phyloP scores from a whole-genome alignment of 2,888 invertebrate genomes.

The Cerastoderma edule region DNA sequence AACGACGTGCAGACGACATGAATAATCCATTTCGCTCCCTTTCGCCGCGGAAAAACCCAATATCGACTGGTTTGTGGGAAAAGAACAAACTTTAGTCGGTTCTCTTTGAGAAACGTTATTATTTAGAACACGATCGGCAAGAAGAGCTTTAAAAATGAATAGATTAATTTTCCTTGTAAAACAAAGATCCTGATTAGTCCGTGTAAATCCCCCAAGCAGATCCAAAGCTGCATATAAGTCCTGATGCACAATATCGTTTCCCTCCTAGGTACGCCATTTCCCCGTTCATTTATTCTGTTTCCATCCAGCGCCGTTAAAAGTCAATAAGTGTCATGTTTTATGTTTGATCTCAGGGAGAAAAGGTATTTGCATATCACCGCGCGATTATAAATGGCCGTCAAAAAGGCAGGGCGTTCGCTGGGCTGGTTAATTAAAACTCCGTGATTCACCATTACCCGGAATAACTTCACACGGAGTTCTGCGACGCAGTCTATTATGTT shows the following conservation, averaged over 20 bases:
- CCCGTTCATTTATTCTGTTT: slow-evolving; percentile 56
- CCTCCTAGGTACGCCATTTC: too few species aligned
- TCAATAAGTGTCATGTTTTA: slow-evolving; percentile 63
- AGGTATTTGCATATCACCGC: slow-evolving; percentile 58
- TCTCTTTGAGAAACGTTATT: too few species aligned
- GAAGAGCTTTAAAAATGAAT: too few species aligned
- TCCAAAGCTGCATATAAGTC: too few species aligned
- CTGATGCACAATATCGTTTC: too few species aligned
- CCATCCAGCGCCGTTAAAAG: slow-evolving; percentile 55
- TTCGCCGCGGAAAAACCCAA: slow-evolving; percentile 58
- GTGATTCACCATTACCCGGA: slow-evolving; percentile 39
- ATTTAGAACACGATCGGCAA: too few species aligned
- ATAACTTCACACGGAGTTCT: slow-evolving; percentile 25
- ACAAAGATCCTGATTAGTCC: too few species aligned
- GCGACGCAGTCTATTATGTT: slow-evolving; percentile 36
- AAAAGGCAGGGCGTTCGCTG: slow-evolving; percentile 39
- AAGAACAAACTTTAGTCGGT: background rate
- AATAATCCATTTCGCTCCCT: slow-evolving; percentile 65
- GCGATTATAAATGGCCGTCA: slow-evolving; percentile 45
- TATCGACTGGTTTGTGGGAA: slow-evolving; percentile 37
- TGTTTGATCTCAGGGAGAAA: slow-evolving; percentile 44
- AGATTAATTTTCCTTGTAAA: too few species aligned
- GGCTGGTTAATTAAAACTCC: slow-evolving; percentile 55
- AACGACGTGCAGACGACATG: slow-evolving; percentile 61
- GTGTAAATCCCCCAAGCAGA: too few species aligned